Evolutionary conservation across 1,140 invertebrate genomes (phyloP), one percentile per base, ranked within the genome.

Genomic region (Zaprionus nigranus): DNA sequence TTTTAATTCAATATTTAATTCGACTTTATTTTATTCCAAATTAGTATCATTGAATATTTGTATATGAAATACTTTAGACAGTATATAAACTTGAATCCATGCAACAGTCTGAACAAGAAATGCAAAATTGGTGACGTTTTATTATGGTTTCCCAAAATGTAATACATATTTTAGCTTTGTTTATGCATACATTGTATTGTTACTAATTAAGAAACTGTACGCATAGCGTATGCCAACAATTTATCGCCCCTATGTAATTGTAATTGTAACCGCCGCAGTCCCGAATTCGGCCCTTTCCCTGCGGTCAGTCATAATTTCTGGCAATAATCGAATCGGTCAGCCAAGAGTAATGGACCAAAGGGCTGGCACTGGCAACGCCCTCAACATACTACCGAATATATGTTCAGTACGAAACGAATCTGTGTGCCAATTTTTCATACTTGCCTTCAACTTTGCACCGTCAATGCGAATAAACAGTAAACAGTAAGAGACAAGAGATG

Each of bases 391-490:
- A 85, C 85, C 75, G 85, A 88, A 84, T 75, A 17, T 28, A 38
- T 38, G 13, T 38, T 38, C 40, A 46, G 30, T 46, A 46, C 15
- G 40, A 3, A 46, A 38, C 57, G 60, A 79, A 75, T 79, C 46
- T 17, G 40, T 68, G 51, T 67, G 30, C 68, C 66, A 59, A 84
- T 84, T 79, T 84, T 79, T 81, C 60, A 74, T 73, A 79, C 60
- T 90, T 69, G 81, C 84, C 84, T 87, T 88, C 83, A 86, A 86
- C 84, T 88, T 87, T 87, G 77, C 84, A 88, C 81, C 80, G 80
- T 69, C 77, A 80, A 78, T 26, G 57, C 57, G 40, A 58, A 46
- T 56, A 51, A 63, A 64, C 62, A 64, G 40, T 62, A 62, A 62
- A 43, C 24, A 62, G 38, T 56, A 30, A 66, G 24, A 24, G 24